Evolutionary conservation across 2,888 invertebrate genomes (phyloP).

Genomic region (Eucera pruinosa): DNA sequence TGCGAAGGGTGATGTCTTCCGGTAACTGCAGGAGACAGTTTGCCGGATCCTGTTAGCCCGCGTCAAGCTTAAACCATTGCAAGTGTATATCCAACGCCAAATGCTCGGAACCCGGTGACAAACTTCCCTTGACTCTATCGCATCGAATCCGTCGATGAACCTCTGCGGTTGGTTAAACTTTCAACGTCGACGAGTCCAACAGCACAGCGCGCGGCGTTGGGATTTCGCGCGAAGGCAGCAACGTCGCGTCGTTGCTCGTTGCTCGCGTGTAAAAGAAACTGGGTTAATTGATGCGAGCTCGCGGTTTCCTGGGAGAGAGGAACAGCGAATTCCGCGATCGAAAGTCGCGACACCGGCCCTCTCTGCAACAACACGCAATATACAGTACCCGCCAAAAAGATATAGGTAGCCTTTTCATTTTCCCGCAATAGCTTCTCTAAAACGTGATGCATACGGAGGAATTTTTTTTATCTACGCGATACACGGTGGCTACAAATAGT

Average conservation of each 20-base stretch:
- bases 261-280: conserved; percentile 42
- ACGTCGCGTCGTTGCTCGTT: conserved; percentile 1
- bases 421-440: no score
- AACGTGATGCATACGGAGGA: no score
- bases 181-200: not conserved
- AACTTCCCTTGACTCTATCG: not conserved
- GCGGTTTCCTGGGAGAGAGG: conserved; percentile 15
- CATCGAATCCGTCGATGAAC: not conserved
- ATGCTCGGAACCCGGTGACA: not conserved
- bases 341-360: conserved; percentile 1
- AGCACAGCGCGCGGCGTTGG: not conserved
- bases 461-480: no score
- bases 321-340: conserved; percentile 17
- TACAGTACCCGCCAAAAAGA: no score
- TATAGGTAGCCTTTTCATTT: no score
- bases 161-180: not conserved
- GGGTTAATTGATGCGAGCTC: conserved; percentile 53
- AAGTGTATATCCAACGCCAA: not conserved
- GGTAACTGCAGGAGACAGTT: not conserved
- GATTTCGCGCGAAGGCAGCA: conserved; percentile 14
- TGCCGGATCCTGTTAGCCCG: not conserved
- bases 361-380: not conserved
- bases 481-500: no score
- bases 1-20: not conserved
- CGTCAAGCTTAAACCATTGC: not conserved